Evolutionary conservation across 1,140 invertebrate species (phyloP), one percentile per base, ranked within the genome.

Genomic region (Micrasema minimum): DNA sequence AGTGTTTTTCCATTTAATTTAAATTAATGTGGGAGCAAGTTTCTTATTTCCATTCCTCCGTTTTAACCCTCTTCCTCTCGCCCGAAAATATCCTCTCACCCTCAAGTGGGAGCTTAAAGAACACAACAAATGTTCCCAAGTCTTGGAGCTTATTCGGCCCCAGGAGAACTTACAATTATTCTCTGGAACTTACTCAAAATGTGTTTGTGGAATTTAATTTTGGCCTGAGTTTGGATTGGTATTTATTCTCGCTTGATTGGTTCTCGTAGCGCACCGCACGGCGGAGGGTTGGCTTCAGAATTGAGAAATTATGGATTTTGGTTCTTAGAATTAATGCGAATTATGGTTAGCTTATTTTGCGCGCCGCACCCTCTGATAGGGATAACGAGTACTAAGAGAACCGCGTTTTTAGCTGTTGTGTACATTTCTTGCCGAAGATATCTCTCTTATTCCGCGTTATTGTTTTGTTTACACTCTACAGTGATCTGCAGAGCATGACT

Each of bases 131-230:
- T 71, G 69, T 70, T 71, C 68, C 65, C 38, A 18, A 51, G 48
- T 35, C 64, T 66, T 23, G 22, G 46, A 38, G 71, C 71, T 72
- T 72, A 72, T 64, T 62, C 65, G 55, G 46, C 66, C 53, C 66
- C 66, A n/a, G 16, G 22, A 55, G 66, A 66, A 68, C 66, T 68
- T 68, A 43, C 72, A 71, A 71, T 71, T 74, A 74, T 74, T 74
- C 70, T 37, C 53, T 66, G 69, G 57, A 74, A 74, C 72, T 74
- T 74, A 74, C 72, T 74, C 57, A 74, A 74, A 74, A 74, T 74
- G 72, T 74, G 69, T 74, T 74, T 74, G 72, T 69, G 72, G 72
- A 74, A 74, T 74, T 74, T 74, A 74, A 74, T 74, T 74, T 74
- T 51, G 69, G 69, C 65, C 37, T 53, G 66, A 65, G 57, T 66